Base-by-base conservation (phyloP, 2,888 invertebrate species). In the Synergus japonicus region DNA sequence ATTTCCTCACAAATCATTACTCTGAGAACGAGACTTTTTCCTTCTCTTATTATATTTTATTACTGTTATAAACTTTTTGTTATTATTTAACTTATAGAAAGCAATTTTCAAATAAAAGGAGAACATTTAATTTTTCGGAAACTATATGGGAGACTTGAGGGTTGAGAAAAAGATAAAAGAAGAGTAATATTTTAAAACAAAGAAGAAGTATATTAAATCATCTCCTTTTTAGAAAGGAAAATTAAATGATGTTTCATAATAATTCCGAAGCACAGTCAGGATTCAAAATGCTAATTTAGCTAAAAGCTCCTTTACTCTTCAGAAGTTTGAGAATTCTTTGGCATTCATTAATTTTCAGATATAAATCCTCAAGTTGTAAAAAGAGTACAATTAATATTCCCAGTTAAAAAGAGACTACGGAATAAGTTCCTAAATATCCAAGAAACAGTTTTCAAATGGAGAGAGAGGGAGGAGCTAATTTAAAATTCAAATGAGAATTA, bases 401-500 rank as follows among this genome's bases (percentile, higher is more conserved):
- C 73, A 54, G 54, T 63, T 63, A 73, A 41, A 54, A 15, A 9
- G 3, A 49, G 15, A 29, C 29, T 29, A 66, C 18, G 12, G n/a
- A 18, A 7, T 37, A 41, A 46, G 29, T 69, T 69, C 8, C 46
- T 46, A 29, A 46, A 69, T 22, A 22, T 1, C 8, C 10, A 69
- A 8, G 46, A 69, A 69, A 49, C 46, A 69, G 37, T 69, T 49
- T 49, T 9, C 15, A 15, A 29, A 65, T 5, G 3, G 13, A 13
- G 13, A 10, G 4, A 9, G 54, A 0, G 18, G 9, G 54, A 0
- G 9, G 9, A 18, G 13, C 1, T 54, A 2, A 73, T 73, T 54
- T 73, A 10, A 49, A 73, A 73, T 73, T 73, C 7, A 73, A 54
- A 73, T 73, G 73, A 54, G 49, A 22, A 69, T 18, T 18, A 67